Conservation (phyloP, 2,113 vertebrate species). For the Corythornis vintsioides region DNA sequence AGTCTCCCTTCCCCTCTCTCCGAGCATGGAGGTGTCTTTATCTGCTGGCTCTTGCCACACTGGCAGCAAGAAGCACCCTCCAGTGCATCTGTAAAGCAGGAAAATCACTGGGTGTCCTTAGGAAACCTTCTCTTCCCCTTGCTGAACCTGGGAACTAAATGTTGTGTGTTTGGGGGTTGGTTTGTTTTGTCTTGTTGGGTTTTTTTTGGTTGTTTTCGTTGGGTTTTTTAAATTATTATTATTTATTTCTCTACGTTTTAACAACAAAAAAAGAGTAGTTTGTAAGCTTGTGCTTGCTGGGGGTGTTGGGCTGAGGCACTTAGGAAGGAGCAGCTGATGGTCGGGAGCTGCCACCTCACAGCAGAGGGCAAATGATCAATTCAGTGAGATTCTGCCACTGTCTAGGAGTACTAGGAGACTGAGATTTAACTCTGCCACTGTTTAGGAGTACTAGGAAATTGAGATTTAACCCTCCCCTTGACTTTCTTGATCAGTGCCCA, state of each 20-base stretch:
- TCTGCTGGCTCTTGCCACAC: not conserved
- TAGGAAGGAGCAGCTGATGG: not conserved
- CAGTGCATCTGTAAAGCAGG: not conserved
- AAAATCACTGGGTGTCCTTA: not conserved
- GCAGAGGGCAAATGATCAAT: not conserved
- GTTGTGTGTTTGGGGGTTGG: not conserved
- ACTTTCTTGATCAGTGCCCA: not conserved
- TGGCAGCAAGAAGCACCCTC: not conserved
- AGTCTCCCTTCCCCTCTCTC: not conserved
- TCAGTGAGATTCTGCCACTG: not conserved
- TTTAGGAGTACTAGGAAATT: not conserved
- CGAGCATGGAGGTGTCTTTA: not conserved
- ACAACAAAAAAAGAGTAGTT: not conserved
- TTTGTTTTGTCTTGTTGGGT: not conserved
- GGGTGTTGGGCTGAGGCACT: not conserved
- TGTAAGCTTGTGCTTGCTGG: accelerated
- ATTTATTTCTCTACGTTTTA: not conserved
- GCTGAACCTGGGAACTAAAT: not conserved
- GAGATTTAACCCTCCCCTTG: not conserved
- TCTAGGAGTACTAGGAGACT: not conserved
- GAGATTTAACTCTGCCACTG: not conserved
- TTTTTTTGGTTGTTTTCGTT: too few species aligned
- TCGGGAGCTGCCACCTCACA: not conserved
- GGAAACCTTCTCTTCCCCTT: not conserved
- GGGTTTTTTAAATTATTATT: too few species aligned